These are phyloP conservation scores for Pygocentrus nattereri DNA, from an alignment of 2,797 vertebrate genomes.

Conservation along the genomic window DNA sequence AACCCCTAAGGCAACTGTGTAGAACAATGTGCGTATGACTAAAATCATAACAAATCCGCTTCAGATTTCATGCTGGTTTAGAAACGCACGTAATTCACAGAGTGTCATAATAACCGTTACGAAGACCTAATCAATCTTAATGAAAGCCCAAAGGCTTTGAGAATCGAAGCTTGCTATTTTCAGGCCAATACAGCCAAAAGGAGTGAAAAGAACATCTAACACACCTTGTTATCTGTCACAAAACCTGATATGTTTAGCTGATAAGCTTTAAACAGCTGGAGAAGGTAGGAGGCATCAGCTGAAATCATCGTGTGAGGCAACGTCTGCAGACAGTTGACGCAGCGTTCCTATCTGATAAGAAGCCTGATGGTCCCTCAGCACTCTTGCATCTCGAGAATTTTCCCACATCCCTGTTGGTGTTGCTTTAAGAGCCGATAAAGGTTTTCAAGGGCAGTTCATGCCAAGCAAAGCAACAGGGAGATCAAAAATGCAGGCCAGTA, in stretches of 20 bases:
- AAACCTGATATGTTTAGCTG: constrained; percentile 3
- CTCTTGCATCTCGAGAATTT: constrained; percentile 38
- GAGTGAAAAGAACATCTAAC: constrained; percentile 38
- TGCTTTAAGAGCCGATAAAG: constrained; percentile 68
- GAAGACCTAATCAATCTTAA: constrained; percentile 35
- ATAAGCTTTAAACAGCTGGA: constrained; percentile 8
- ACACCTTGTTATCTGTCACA: constrained; percentile 13
- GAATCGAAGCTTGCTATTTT: constrained; percentile 3
- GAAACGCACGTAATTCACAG: constrained; percentile 17
- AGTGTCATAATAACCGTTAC: neutral
- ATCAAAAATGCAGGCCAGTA: constrained; percentile 57
- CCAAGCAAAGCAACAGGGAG: constrained; percentile 70
- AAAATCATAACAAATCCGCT: constrained; percentile 32
- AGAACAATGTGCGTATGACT: constrained; percentile 12
- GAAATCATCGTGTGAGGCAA: constrained; percentile 42
- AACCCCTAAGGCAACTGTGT: neutral
- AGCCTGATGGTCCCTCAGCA: constrained; percentile 12
- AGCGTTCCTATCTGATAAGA: constrained; percentile 31
- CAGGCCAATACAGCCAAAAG: neutral
- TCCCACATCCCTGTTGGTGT: constrained; percentile 63
- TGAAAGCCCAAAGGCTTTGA: constrained; percentile 26
- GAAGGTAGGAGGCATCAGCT: neutral
- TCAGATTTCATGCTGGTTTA: constrained; percentile 9
- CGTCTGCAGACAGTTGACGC: constrained; percentile 48
- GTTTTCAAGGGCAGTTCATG: constrained; percentile 53